A percentile compares a stretch with the other conserved stretches of the same genome.
These are phyloP conservation scores for Drusus annulatus DNA, from an alignment of 1,140 invertebrate genomes.

Conservation along the genomic window DNA sequence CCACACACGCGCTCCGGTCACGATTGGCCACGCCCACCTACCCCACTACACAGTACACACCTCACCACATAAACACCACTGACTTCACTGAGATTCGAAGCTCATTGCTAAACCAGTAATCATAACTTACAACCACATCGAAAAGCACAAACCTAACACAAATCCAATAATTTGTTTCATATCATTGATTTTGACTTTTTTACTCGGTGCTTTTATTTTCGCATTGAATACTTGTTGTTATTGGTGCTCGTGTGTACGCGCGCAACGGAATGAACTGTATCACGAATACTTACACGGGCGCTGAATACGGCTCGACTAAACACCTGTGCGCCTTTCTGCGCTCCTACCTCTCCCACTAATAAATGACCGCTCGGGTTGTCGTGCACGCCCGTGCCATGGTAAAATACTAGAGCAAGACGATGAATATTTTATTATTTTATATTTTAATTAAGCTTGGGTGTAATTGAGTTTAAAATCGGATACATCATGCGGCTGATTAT, in stretches of 20 bases:
- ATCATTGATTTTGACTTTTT: background rate
- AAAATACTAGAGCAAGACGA: slow-evolving; percentile 40
- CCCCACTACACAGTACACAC: slow-evolving; percentile 15
- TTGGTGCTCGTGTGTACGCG: background rate
- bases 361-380: slow-evolving; percentile 53
- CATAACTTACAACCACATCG: background rate
- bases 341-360: slow-evolving; percentile 41
- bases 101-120: background rate
- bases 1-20: slow-evolving; percentile 54
- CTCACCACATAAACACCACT: slow-evolving; percentile 21
- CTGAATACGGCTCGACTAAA: slow-evolving; percentile 28
- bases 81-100: background rate
- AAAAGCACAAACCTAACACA: slow-evolving; percentile 13
- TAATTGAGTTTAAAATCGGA: too few species aligned
- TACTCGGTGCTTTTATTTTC: background rate
- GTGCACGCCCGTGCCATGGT: slow-evolving; percentile 37
- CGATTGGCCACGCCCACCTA: slow-evolving; percentile 43
- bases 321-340: slow-evolving; percentile 49
- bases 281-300: slow-evolving; percentile 17
- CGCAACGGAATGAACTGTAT: slow-evolving; percentile 42
- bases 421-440: slow-evolving; percentile 30
- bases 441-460: background rate
- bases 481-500: too few species aligned
- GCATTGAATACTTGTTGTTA: background rate
- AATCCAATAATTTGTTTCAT: background rate